These are phyloP conservation scores for Eupelmus urozonus DNA, from an alignment of 2,888 invertebrate species.

Conservation along the genomic window DNA sequence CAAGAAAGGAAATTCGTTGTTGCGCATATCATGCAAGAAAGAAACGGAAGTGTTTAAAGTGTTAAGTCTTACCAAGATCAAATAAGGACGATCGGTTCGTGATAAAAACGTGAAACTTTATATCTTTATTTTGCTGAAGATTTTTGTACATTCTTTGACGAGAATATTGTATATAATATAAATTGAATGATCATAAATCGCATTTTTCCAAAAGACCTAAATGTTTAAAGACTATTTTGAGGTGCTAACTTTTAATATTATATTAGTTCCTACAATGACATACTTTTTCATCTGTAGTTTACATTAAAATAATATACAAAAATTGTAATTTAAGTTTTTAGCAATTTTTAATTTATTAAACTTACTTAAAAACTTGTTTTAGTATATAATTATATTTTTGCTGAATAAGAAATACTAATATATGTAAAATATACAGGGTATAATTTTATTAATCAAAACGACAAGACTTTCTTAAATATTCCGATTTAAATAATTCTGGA, in stretches of 20 bases:
- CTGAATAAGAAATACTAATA: slow-evolving; percentile 14
- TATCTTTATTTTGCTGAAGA: slow-evolving; percentile 53
- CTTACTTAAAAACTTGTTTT: slow-evolving; percentile 8
- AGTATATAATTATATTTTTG: slow-evolving; percentile 12
- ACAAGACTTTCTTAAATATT: slow-evolving; percentile 52
- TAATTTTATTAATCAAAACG: slow-evolving; percentile 44
- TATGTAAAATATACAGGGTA: background rate
- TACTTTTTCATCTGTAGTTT: slow-evolving; percentile 50
- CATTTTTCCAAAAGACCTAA: slow-evolving; percentile 36
- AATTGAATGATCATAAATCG: slow-evolving; percentile 40
- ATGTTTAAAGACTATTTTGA: slow-evolving; percentile 34
- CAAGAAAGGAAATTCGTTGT: slow-evolving; percentile 25
- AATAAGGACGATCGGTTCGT: slow-evolving; percentile 37
- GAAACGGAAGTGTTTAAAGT: slow-evolving; percentile 46
- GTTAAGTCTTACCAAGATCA: slow-evolving; percentile 37
- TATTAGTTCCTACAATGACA: slow-evolving; percentile 49
- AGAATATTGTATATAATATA: slow-evolving; percentile 49
- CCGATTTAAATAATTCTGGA: slow-evolving; percentile 45
- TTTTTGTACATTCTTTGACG: slow-evolving; percentile 49
- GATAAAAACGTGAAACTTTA: slow-evolving; percentile 44
- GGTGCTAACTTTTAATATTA: slow-evolving; percentile 53
- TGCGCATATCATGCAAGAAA: slow-evolving; percentile 54
- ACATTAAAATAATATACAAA: slow-evolving; percentile 25
- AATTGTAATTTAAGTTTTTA: slow-evolving; percentile 22
- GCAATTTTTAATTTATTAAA: slow-evolving; percentile 18